Evolutionary conservation across 2,888 invertebrate genomes (phyloP), one percentile per base, ranked within the genome.

Genomic region (Drosophila anomelani): DNA sequence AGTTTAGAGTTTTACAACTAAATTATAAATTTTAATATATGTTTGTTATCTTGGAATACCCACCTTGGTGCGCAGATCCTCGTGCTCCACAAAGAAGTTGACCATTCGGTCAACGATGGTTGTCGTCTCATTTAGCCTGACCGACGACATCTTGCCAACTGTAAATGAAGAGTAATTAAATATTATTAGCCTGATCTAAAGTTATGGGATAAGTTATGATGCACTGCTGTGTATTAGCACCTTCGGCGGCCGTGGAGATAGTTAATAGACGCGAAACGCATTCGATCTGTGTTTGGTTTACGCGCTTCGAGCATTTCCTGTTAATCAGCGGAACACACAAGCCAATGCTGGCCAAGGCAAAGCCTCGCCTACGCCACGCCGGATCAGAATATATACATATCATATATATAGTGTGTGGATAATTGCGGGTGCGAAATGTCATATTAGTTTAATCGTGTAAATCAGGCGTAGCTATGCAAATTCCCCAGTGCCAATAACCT

Each of bases 61-160:
- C 47, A 88, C 85, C 85, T 91, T 91, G 49, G 91, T 91, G 58
- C 91, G 89, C 78, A 91, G 75, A 90, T 93, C 93, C 89, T 93
- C 92, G 80, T 93, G 92, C 72, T 91, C 91, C 44, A 93, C 92
- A 66, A 93, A 91, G 77, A 93, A 92, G 75, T 92, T 90, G 46
- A 93, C 92, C 89, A 93, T 88, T 10, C 91, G 87, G 79, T 93
- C 92, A 62, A 92, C 92, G 47, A 92, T 90, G 49, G 92, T 91
- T 41, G 90, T 81, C 41, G 92, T 90, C 72, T 91, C 91, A 79
- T 92, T 92, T 68, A 92, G 89, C 81, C 89, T 82, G 57, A 88
- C 76, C 68, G 92, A 82, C 69, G 92, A 82, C 92, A 92, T 92
- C 70, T 76, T 80, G 78, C 56, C 73, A 75, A 78, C 88, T 85